Evolutionary conservation across 2,113 vertebrate species (phyloP), one percentile per base, ranked within the genome.

Genomic region (Physeter macrocephalus): DNA sequence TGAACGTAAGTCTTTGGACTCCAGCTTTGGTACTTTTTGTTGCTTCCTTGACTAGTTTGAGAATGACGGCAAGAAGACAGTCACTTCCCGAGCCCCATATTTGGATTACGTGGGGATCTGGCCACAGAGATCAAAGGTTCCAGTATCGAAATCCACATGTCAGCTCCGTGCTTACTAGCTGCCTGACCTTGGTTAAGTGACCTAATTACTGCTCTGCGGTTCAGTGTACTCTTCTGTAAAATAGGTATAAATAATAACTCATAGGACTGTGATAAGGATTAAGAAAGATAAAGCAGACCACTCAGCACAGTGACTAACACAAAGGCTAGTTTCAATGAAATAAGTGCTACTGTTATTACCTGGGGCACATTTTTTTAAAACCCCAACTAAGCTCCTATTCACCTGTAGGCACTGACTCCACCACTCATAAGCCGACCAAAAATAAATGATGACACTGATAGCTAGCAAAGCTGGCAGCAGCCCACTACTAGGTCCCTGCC

Each of bases 401-500:
- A 57, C 62, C 21, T 27, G 3, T 15, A 54, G 81, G 52, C 62
- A 64, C 17, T 6, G 71, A 54, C 64, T 8, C 43, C 25, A 84
- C 36, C 27, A 59, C n/a, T 67, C 41, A 54, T 29, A 75, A n/a
- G n/a, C 59, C 41, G n/a, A 69, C 5, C 27, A n/a, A 62, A 21
- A n/a, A 49, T 31, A 18, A 89, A 69, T 7, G 36, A 23, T 39
- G 27, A 66, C 15, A 21, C 8, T 1, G 36, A 46, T 11, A 31
- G 41, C 21, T 29, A 36, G 59, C 36, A 31, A 52, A 1, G 39
- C n/a, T 25, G 77, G 43, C 41, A 46, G 62, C 15, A 23, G 41
- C 36, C 29, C 2, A 36, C 80, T 27, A 12, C 23, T 1, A 2
- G 46, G 17, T 23, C 20, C 36, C 52, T 1, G 0, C 31, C 25